These are phyloP conservation scores for Acanthurus tractus DNA, from an alignment of 2,797 vertebrate genomes.

Conservation along the genomic window DNA sequence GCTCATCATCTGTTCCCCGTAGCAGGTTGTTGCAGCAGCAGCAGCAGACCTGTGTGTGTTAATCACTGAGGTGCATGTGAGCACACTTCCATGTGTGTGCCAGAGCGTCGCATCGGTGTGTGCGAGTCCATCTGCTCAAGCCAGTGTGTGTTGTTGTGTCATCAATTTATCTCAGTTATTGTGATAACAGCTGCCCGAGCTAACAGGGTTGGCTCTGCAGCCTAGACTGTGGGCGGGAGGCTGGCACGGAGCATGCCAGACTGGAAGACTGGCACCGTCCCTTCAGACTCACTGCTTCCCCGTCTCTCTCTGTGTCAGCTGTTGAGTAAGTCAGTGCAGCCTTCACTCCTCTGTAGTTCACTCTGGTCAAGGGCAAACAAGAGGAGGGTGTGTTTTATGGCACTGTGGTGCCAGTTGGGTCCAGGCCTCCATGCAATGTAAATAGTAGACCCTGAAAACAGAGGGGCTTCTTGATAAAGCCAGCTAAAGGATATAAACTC, in stretches of 20 bases:
- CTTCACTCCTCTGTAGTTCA: conserved; percentile 45
- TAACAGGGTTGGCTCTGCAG: conserved; percentile 63
- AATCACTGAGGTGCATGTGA: neutral
- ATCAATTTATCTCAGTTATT: conserved; percentile 75
- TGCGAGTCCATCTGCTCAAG: conserved; percentile 54
- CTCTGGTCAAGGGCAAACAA: conserved; percentile 61
- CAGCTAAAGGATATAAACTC: conserved; percentile 22
- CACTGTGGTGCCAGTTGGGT: conserved; percentile 29
- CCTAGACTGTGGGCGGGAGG: conserved; percentile 56
- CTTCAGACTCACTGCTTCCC: conserved; percentile 39
- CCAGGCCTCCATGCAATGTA: conserved; percentile 34
- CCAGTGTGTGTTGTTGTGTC: conserved; percentile 51
- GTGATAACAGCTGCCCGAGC: conserved; percentile 73
- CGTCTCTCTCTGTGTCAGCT: conserved; percentile 52
- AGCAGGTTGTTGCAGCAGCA: conserved; percentile 1
- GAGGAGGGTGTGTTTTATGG: conserved; percentile 47
- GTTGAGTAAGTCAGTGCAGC: conserved; percentile 56
- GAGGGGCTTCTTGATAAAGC: conserved; percentile 42
- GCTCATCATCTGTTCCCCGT: conserved; percentile 2
- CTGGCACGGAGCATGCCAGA: conserved; percentile 59
- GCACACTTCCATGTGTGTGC: conserved; percentile 8
- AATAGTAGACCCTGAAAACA: conserved; percentile 43
- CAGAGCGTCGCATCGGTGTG: neutral
- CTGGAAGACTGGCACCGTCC: conserved; percentile 55
- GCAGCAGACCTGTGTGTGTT: conserved; percentile 23